phyloP scores from a whole-genome alignment of 2,888 invertebrate genomes.

The Atherix ibis region DNA sequence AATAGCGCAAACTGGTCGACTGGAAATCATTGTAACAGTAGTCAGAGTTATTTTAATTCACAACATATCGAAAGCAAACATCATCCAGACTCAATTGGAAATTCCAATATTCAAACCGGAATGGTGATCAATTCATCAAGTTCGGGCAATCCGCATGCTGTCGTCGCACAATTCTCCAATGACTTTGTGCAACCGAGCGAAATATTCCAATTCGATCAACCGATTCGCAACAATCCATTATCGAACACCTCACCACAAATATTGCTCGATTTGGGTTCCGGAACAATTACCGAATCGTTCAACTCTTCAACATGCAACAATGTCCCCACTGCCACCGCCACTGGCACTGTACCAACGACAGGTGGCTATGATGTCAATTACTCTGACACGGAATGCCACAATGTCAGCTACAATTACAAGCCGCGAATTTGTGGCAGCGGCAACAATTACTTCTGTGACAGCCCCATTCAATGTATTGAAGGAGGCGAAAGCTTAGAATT shows the following conservation, averaged over 20 bases:
- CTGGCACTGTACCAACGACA: too few relatives aligned
- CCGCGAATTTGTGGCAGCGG: not conserved
- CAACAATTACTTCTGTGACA: not conserved
- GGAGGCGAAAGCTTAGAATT: too few relatives aligned
- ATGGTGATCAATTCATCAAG: too few relatives aligned
- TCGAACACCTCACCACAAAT: conserved; percentile 47
- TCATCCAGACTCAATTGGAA: too few relatives aligned
- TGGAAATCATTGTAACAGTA: too few relatives aligned
- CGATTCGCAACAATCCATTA: conserved; percentile 28
- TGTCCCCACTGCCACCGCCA: conserved; percentile 5
- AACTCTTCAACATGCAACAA: not conserved
- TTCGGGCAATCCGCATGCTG: not conserved
- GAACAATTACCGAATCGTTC: conserved; percentile 18
- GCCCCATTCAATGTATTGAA: too few relatives aligned
- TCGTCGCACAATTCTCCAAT: not conserved
- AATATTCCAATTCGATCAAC: conserved; percentile 61
- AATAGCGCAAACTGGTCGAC: too few relatives aligned
- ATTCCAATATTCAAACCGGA: too few relatives aligned
- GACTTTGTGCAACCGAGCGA: conserved; percentile 40
- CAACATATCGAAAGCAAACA: not conserved
- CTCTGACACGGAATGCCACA: too few relatives aligned
- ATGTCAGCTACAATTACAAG: not conserved
- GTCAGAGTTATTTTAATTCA: too few relatives aligned
- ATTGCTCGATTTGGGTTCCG: conserved; percentile 53
- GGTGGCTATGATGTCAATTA: not conserved